Evolutionary conservation across 2,797 vertebrate genomes (phyloP).

Genomic region (Percopsis omiscomaycus): DNA sequence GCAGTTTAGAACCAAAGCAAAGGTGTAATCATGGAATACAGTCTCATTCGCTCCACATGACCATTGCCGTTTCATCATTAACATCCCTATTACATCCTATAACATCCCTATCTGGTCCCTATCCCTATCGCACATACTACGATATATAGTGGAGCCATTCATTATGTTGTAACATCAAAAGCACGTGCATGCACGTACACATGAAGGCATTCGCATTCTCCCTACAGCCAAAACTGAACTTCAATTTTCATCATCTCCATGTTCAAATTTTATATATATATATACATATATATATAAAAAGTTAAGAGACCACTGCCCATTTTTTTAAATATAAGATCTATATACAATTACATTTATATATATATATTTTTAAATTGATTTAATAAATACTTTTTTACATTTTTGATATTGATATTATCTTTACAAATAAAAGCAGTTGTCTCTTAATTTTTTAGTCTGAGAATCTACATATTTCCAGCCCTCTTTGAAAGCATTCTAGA

Average conservation of each 20-base stretch:
- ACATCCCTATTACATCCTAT: constrained; percentile 25
- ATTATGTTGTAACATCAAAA: constrained; percentile 62
- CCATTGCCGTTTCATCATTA: constrained; percentile 34
- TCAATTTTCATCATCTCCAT: constrained; percentile 13
- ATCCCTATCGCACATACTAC: constrained; percentile 11
- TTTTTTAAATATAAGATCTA: neutral
- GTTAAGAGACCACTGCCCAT: neutral
- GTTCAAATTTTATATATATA: constrained; percentile 5
- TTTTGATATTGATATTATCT: too few relatives aligned
- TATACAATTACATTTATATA: neutral
- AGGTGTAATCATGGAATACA: constrained; percentile 33
- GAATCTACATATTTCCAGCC: too few relatives aligned
- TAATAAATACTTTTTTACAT: too few relatives aligned
- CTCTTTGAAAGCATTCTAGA: too few relatives aligned
- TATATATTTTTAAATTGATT: too few relatives aligned
- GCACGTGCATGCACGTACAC: constrained; percentile 23
- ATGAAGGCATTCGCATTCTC: constrained; percentile 25
- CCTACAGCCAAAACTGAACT: constrained; percentile 20
- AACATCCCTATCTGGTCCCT: constrained; percentile 18
- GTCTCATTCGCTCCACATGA: constrained; percentile 6
- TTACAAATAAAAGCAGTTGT: too few relatives aligned
- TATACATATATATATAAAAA: neutral
- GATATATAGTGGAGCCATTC: constrained; percentile 47
- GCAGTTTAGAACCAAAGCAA: constrained; percentile 20
- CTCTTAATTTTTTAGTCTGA: too few relatives aligned